These are phyloP conservation scores for Leuctra nigra DNA, from an alignment of 2,888 invertebrate species.

Conservation along the genomic window DNA sequence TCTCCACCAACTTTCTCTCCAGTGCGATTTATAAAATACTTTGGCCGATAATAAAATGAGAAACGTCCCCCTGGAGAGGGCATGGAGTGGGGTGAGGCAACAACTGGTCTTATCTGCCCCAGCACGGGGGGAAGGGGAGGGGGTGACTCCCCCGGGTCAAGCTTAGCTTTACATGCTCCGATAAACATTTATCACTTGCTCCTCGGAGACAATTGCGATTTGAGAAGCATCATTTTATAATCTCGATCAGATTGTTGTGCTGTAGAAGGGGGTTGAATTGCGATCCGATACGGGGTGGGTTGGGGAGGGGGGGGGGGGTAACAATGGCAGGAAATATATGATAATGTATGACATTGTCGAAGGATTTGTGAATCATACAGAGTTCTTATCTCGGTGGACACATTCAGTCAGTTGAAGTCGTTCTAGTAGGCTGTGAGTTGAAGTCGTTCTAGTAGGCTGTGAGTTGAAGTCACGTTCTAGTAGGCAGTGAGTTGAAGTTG, in stretches of 20 bases:
- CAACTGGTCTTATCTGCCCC: neutral
- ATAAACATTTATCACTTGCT: constrained; percentile 17
- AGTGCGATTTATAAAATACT: neutral
- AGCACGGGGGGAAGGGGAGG: neutral
- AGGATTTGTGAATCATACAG: neutral
- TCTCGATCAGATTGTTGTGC: neutral
- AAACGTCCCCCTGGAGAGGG: neutral
- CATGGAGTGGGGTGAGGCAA: neutral
- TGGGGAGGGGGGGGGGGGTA: neutral
- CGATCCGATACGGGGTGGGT: neutral
- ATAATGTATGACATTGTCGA: neutral
- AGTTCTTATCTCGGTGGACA: neutral
- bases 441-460: neutral
- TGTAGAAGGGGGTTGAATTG: neutral
- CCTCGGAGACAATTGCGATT: neutral
- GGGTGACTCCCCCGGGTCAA: neutral
- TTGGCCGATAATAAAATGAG: constrained; percentile 1
- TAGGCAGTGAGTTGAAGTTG: too few relatives aligned
- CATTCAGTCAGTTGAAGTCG: neutral
- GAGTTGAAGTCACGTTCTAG: too few relatives aligned
- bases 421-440: neutral
- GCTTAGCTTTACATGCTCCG: constrained; percentile 4
- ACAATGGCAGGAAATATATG: constrained; percentile 5
- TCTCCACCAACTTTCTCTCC: too few relatives aligned
- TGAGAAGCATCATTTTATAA: constrained; percentile 3